Percentiles rank a stretch among this genome's conserved stretches.
These are phyloP conservation scores for Rhyzopertha dominica DNA, from an alignment of 1,140 invertebrate species.

Conservation along the genomic window DNA sequence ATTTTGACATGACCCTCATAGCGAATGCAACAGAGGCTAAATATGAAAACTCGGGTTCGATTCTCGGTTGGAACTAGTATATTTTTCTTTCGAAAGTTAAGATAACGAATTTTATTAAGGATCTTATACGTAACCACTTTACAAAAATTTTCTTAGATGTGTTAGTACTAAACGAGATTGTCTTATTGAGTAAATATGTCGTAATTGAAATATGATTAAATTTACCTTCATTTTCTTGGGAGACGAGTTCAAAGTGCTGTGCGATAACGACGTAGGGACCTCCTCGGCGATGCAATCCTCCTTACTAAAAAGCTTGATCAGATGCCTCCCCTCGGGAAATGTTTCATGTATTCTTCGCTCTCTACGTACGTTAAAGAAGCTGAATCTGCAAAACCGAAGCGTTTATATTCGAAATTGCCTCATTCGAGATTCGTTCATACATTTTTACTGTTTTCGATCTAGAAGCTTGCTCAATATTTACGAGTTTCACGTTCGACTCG, in stretches of 20 bases:
- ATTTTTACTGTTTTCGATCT: constrained; percentile 38
- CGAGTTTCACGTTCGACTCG: constrained; percentile 47
- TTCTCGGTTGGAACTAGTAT: too few relatives aligned
- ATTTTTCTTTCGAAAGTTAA: too few relatives aligned
- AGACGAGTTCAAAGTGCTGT: constrained; percentile 44
- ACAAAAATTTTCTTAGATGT: constrained; percentile 7
- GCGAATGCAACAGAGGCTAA: too few relatives aligned
- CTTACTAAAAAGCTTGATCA: constrained; percentile 39
- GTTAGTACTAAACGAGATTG: too few relatives aligned
- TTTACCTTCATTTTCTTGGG: constrained; percentile 49
- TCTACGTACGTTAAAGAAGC: constrained; percentile 49
- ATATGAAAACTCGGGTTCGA: too few relatives aligned
- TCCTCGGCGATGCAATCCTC: constrained; percentile 34
- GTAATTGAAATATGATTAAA: background rate
- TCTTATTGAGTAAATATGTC: too few relatives aligned
- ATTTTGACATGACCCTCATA: too few relatives aligned
- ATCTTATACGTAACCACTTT: background rate
- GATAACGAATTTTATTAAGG: constrained; percentile 2
- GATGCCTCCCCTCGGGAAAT: constrained; percentile 39
- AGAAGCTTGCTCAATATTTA: constrained; percentile 41
- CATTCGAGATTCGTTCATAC: too few relatives aligned
- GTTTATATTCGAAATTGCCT: background rate
- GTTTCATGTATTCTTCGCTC: constrained; percentile 45
- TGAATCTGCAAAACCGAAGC: constrained; percentile 39
- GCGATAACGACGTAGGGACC: constrained; percentile 35